These are phyloP conservation scores for Eristalinus aeneus DNA, from an alignment of 2,888 invertebrate species.

Conservation along the genomic window DNA sequence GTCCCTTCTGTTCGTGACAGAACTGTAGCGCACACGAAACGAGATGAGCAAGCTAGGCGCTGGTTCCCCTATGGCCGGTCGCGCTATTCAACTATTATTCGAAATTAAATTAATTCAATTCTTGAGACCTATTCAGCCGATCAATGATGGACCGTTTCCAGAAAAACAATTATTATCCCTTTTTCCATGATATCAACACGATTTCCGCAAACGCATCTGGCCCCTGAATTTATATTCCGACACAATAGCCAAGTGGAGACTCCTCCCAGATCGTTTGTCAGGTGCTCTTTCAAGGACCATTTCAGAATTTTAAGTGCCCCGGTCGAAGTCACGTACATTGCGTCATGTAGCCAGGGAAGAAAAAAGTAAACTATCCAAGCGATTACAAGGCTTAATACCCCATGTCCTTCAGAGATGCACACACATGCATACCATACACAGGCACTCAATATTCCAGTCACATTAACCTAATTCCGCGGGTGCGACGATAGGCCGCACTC, in stretches of 20 bases:
- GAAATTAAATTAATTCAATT: too few relatives aligned
- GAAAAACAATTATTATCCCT: too few relatives aligned
- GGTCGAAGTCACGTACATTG: not conserved
- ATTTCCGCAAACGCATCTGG: not conserved
- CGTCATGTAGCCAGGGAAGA: not conserved
- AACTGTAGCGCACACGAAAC: too few relatives aligned
- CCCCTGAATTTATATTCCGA: too few relatives aligned
- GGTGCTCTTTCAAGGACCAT: not conserved
- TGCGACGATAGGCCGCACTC: constrained; percentile 25
- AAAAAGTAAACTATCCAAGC: not conserved
- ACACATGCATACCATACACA: not conserved
- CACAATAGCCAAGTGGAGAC: not conserved
- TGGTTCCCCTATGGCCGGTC: too few relatives aligned
- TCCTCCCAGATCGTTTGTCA: not conserved
- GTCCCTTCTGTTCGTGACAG: too few relatives aligned
- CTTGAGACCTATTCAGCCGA: too few relatives aligned
- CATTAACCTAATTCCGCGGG: not conserved
- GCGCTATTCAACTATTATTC: too few relatives aligned
- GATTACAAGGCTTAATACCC: not conserved
- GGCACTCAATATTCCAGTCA: not conserved
- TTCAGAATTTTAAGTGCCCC: not conserved
- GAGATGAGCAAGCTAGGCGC: too few relatives aligned
- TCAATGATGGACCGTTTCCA: too few relatives aligned
- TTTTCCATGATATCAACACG: not conserved
- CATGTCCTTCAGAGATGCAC: not conserved